Base-by-base conservation (phyloP, 2,797 vertebrate species). In the Dendrocincla fuliginosa region DNA sequence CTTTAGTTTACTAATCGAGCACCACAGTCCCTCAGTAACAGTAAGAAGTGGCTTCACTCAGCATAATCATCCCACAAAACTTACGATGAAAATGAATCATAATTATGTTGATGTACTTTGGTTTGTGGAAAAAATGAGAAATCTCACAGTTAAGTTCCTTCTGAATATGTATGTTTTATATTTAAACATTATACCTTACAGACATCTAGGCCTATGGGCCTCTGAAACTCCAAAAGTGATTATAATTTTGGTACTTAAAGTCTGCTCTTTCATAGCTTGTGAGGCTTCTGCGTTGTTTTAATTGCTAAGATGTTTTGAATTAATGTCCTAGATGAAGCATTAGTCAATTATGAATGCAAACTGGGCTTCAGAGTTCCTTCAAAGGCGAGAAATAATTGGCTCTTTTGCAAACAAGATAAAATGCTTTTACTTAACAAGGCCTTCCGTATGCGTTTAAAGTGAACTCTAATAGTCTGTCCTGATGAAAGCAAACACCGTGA, bases 341-440 rank as follows among this genome's bases (percentile, higher is more conserved):
- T 70, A 88, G 76, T 87, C 49, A 88, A 49, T 81, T 97, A 68
- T 39, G 73, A 89, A 92, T 89, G 86, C 67, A 91, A 63, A 81
- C 71, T 37, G 53, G 67, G 56, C 85, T 96, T 95, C 57, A 60
- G 89, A 93, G 44, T 80, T 78, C 3, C 2, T 88, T 95, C 44
- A 85, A 70, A 69, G 47, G 28, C 73, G 41, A 63, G 42, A 87
- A 93, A 30, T 94, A 95, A 88, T 88, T 64, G 33, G n/a, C 37
- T 83, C 11, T 83, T 85, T 65, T 64, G 80, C 82, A 85, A 75
- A 84, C 46, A 59, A 78, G 60, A 69, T 80, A 47, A 77, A 90
- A 83, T 56, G 20, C 15, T 93, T 93, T 82, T 46, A 57, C 35
- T 83, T 88, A 95, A 88, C 69, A 85, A 91, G 52, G 25, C 47